These are phyloP conservation scores for Hirudinaria manillensis DNA, from an alignment of 2,888 invertebrate species.

Conservation along the genomic window DNA sequence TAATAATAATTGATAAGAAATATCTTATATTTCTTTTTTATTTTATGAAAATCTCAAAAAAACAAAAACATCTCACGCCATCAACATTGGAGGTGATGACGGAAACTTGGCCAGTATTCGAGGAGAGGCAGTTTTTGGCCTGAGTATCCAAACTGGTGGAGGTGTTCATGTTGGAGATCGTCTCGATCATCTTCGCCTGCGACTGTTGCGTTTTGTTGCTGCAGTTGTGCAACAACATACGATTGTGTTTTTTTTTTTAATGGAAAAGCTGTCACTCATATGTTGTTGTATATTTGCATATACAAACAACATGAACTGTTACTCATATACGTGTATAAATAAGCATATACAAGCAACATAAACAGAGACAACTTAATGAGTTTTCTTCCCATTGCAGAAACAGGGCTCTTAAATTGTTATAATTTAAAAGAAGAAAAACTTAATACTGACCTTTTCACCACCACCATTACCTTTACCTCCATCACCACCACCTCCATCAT, in stretches of 20 bases:
- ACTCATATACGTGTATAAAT: no score
- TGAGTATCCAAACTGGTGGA: neutral
- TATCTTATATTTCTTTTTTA: neutral
- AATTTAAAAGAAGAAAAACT: no score
- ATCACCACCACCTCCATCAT: no score
- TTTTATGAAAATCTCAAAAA: neutral
- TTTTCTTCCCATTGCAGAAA: no score
- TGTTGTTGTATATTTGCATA: no score
- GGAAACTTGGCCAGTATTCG: neutral
- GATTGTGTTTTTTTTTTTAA: neutral
- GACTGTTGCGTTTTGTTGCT: conserved; percentile 20
- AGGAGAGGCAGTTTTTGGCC: neutral
- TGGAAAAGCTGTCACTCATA: no score
- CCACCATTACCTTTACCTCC: no score
- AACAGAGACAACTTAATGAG: no score
- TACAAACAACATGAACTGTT: no score
- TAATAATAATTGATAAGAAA: neutral
- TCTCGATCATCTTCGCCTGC: neutral
- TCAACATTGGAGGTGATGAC: neutral
- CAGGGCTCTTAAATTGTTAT: no score
- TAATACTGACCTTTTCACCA: no score
- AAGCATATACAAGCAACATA: no score
- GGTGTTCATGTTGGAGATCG: neutral
- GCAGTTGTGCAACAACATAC: neutral
- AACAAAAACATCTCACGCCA: neutral